These are phyloP conservation scores for Tiliacea aurago DNA, from an alignment of 2,888 invertebrate genomes.

Conservation along the genomic window DNA sequence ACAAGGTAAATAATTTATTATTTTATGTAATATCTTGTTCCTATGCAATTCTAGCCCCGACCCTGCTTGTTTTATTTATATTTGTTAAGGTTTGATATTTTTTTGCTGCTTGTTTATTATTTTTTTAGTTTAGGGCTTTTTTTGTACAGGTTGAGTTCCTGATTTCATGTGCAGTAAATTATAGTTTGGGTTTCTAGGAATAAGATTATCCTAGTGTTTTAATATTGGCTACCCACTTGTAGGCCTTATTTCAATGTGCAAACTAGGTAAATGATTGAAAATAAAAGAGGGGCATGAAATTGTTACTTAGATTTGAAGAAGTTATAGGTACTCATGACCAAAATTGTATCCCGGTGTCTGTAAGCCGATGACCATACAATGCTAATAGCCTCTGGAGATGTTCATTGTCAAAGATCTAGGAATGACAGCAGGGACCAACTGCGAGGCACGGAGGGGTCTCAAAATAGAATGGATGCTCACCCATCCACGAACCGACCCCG, in stretches of 20 bases:
- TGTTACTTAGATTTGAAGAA: neutral
- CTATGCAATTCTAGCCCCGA: neutral
- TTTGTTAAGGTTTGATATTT: neutral
- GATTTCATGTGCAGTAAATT: neutral
- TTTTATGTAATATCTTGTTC: neutral
- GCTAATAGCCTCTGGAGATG: neutral
- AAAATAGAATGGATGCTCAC: too few species aligned
- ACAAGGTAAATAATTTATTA: constrained; percentile 65
- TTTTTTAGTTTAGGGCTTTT: neutral
- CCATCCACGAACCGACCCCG: too few species aligned
- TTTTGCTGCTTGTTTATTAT: neutral
- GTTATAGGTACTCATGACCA: neutral
- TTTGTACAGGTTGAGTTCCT: neutral
- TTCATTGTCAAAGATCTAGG: too few species aligned
- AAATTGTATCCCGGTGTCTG: neutral
- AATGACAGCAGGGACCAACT: too few species aligned
- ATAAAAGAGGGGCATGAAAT: neutral
- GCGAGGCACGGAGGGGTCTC: too few species aligned
- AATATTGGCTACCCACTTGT: neutral
- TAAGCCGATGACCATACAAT: neutral
- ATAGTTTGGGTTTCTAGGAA: neutral
- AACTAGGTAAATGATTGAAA: too few species aligned
- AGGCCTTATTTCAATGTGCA: neutral
- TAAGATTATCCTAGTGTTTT: neutral
- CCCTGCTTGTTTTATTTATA: neutral